Percentiles rank a stretch among this genome's conserved stretches.
phyloP scores from a whole-genome alignment of 2,888 invertebrate genomes.

The Calameuta idolon region DNA sequence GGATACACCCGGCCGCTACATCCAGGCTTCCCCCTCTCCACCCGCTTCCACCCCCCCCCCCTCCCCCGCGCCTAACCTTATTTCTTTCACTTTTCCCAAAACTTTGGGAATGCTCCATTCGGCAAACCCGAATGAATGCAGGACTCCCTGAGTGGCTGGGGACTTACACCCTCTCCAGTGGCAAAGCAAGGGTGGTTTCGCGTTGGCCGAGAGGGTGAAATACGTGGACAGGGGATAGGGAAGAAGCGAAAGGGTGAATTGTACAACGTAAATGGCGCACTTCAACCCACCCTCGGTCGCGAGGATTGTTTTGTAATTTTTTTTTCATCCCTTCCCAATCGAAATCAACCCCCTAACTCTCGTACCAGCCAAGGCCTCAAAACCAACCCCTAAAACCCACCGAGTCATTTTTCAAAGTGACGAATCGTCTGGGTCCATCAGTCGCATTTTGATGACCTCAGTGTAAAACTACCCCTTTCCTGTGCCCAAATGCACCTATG shows the following conservation, averaged over 20 bases:
- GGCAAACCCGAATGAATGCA: not conserved
- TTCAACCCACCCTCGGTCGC: constrained; percentile 12
- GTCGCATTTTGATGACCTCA: not conserved
- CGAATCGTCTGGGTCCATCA: constrained; percentile 25
- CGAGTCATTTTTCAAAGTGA: constrained; percentile 55
- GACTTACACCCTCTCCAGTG: not conserved
- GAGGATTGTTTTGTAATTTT: constrained; percentile 36
- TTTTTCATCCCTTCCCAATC: constrained; percentile 15
- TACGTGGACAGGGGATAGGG: not conserved
- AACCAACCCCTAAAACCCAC: constrained; percentile 8
- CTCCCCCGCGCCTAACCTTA: not conserved
- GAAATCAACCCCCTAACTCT: constrained; percentile 25
- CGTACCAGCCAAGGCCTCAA: not conserved
- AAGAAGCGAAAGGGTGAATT: not conserved
- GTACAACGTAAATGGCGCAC: constrained; percentile 8
- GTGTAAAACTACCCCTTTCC: not conserved
- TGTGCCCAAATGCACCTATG: not conserved
- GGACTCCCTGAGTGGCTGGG: not conserved
- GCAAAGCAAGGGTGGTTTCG: not conserved
- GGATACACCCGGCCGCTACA: not conserved
- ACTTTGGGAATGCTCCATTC: not conserved
- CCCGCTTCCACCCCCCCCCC: too few species aligned
- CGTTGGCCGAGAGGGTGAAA: constrained; percentile 4
- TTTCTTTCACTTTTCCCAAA: not conserved
- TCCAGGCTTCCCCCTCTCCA: not conserved